phyloP scores from a whole-genome alignment of 2,113 vertebrate species.

The Gnathonemus echidnorhynchus region DNA sequence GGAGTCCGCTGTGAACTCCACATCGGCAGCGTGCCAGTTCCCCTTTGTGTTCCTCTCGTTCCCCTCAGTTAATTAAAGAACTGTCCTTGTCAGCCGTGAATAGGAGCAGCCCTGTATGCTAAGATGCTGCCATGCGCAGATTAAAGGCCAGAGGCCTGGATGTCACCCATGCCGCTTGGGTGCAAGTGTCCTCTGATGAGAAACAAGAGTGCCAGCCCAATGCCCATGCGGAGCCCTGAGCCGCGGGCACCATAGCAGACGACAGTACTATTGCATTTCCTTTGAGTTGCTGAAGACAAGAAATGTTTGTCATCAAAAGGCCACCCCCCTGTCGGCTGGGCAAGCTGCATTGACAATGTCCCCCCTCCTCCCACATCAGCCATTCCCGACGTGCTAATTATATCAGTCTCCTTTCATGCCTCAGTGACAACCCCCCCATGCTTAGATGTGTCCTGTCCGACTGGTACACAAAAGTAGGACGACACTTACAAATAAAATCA shows the following conservation, averaged over 20 bases:
- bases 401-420: constrained; percentile 12
- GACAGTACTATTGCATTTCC: not conserved
- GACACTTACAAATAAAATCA: not conserved
- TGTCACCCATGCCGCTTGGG: not conserved
- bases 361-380: not conserved
- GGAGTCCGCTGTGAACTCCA: not conserved
- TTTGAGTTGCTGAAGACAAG: constrained; percentile 16
- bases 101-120: not conserved
- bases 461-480: not conserved
- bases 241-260: not conserved
- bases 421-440: not conserved
- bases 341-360: not conserved
- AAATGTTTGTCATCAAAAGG: constrained; percentile 6
- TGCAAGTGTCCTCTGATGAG: not conserved
- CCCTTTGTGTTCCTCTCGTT: not conserved
- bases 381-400: not conserved
- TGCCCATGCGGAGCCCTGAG: not conserved
- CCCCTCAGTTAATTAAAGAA: not conserved
- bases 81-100: not conserved
- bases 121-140: not conserved
- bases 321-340: not conserved
- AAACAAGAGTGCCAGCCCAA: not conserved
- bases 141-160: not conserved
- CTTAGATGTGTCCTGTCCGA: not conserved
- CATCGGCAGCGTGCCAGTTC: not conserved